phyloP scores from a whole-genome alignment of 2,113 vertebrate species.

The Fukomys damarensis region DNA sequence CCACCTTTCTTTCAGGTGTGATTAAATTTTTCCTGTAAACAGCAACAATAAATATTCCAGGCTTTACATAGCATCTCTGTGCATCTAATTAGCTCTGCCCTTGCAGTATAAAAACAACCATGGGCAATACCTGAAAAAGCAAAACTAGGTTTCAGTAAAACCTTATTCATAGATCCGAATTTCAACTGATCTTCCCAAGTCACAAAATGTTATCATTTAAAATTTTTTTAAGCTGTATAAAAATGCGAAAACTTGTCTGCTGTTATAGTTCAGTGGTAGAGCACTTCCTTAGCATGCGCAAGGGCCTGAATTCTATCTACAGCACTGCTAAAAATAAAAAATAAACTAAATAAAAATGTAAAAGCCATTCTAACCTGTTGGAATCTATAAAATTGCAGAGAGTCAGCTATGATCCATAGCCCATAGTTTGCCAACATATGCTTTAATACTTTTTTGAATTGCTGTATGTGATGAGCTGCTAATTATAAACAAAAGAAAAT shows the following conservation, averaged over 20 bases:
- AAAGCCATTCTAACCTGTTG: not conserved
- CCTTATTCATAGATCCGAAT: not conserved
- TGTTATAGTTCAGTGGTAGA: not conserved
- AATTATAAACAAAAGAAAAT: not conserved
- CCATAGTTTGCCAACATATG: not conserved
- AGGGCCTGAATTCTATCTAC: not conserved
- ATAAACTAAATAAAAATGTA: not conserved
- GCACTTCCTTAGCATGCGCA: not conserved
- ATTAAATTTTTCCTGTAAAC: not conserved
- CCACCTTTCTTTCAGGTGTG: not conserved
- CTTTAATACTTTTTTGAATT: not conserved
- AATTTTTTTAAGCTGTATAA: not conserved
- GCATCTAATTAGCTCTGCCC: not conserved
- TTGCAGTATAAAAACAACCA: not conserved
- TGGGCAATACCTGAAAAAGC: not conserved
- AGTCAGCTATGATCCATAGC: not conserved
- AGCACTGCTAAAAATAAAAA: not conserved
- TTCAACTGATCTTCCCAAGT: not conserved
- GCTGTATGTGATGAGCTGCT: constrained; percentile 30
- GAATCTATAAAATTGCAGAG: not conserved
- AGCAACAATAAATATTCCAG: not conserved
- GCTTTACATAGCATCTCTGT: not conserved
- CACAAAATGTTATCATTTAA: not conserved
- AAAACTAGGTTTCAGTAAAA: not conserved
- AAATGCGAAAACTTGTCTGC: not conserved